Conservation (phyloP, 2,888 invertebrate species). For the Plagodis pulveraria region DNA sequence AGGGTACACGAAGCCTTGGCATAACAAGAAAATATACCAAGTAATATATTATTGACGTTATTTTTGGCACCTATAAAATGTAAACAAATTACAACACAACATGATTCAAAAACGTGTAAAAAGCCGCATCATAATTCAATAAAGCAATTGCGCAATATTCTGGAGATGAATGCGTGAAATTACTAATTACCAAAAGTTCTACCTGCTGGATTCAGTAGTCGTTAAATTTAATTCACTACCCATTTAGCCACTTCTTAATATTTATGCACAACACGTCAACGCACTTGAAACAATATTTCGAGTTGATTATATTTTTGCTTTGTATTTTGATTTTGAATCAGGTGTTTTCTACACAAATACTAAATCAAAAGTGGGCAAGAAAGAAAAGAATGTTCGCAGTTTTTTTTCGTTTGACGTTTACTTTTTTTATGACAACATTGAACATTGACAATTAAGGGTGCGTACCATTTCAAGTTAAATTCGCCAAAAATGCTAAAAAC, state of each 20-base stretch:
- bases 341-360: too few species aligned
- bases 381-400: too few species aligned
- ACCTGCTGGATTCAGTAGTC: conserved; percentile 73
- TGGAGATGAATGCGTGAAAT: conserved; percentile 22
- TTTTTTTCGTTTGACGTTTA: too few species aligned
- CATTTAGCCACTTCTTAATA: conserved; percentile 65
- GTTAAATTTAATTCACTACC: conserved; percentile 73
- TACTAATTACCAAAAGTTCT: conserved; percentile 32
- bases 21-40: conserved; percentile 31
- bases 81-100: conserved; percentile 1
- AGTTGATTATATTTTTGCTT: too few species aligned
- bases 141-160: conserved; percentile 63
- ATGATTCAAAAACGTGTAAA: conserved; percentile 6
- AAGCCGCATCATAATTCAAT: conserved; percentile 46
- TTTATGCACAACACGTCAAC: not conserved
- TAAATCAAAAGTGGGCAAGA: too few species aligned
- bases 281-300: not conserved
- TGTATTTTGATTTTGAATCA: too few species aligned
- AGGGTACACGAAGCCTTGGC: conserved; percentile 33
- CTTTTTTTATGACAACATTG: too few species aligned
- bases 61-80: conserved; percentile 31
- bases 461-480: too few species aligned
- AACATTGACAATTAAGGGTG: too few species aligned
- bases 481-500: too few species aligned
- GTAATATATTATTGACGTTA: conserved; percentile 20